A percentile compares a stretch with the other conserved stretches of the same genome.
phyloP scores from a whole-genome alignment of 2,888 invertebrate species.

The Ganaspis brasiliensis region DNA sequence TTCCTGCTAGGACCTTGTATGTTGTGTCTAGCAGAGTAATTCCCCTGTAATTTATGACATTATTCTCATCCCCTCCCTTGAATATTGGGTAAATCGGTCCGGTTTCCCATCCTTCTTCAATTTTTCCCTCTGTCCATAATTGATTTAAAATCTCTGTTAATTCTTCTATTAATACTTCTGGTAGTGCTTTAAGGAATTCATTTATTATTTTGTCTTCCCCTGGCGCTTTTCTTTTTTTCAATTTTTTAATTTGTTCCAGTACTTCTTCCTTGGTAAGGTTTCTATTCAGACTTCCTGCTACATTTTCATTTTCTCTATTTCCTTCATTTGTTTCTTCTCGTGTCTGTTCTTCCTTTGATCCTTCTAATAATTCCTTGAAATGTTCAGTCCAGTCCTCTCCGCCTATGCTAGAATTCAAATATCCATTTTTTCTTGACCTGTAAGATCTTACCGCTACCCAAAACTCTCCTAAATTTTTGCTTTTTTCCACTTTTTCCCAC shows the following conservation, averaged over 20 bases:
- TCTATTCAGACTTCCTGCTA: constrained; percentile 1
- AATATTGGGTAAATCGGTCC: constrained; percentile 31
- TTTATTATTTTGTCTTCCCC: too few relatives aligned
- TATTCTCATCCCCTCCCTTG: constrained; percentile 1
- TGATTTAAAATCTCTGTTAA: neutral
- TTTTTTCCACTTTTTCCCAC: too few relatives aligned
- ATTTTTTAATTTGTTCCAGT: too few relatives aligned
- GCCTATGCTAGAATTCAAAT: neutral
- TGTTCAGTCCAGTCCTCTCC: neutral
- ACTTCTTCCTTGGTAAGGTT: neutral
- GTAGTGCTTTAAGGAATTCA: too few relatives aligned
- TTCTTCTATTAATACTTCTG: too few relatives aligned
- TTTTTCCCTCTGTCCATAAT: neutral
- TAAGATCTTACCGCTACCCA: too few relatives aligned
- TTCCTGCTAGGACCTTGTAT: too few relatives aligned
- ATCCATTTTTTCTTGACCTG: too few relatives aligned
- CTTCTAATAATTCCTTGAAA: neutral
- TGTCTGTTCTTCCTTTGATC: neutral
- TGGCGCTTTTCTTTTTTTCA: too few relatives aligned
- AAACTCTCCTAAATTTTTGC: too few relatives aligned
- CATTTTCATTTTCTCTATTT: neutral
- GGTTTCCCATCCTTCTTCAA: constrained; percentile 12
- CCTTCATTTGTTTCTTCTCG: neutral
- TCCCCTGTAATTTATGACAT: too few relatives aligned
- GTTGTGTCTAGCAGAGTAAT: too few relatives aligned